A percentile compares a stretch with the other conserved stretches of the same genome.
Conservation (phyloP, 2,888 invertebrate species). For the Coremacera marginata region DNA sequence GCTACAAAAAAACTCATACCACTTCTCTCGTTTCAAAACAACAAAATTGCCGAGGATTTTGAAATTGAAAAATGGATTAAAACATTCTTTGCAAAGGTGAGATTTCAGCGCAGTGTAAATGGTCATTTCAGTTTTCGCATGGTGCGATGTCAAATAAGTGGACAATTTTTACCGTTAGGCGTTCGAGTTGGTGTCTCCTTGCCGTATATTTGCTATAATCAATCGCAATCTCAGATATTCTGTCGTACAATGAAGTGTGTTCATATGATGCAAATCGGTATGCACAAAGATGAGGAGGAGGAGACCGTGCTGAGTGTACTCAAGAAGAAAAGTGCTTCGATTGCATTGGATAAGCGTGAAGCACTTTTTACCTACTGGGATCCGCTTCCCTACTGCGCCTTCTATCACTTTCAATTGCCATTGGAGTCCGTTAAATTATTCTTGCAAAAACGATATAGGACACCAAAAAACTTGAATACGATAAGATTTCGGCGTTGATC, state of each 20-base stretch:
- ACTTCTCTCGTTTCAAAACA: slow-evolving; percentile 43
- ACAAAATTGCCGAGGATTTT: slow-evolving; percentile 71
- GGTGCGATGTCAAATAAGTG: slow-evolving; percentile 73
- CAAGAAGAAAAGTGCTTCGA: slow-evolving; percentile 64
- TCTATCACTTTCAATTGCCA: slow-evolving; percentile 84
- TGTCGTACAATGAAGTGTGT: slow-evolving; percentile 72
- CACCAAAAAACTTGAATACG: slow-evolving; percentile 55
- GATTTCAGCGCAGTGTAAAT: slow-evolving; percentile 77
- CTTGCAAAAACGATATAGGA: slow-evolving; percentile 69
- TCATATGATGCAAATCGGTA: slow-evolving; percentile 70
- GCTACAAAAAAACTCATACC: slow-evolving; percentile 78
- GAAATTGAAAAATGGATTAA: slow-evolving; percentile 81
- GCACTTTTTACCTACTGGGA: slow-evolving; percentile 88
- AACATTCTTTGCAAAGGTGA: slow-evolving; percentile 77
- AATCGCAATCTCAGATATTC: slow-evolving; percentile 75
- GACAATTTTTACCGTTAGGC: slow-evolving; percentile 75
- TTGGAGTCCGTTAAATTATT: slow-evolving; percentile 74
- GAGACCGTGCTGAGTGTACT: slow-evolving; percentile 53
- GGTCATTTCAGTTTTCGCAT: slow-evolving; percentile 86
- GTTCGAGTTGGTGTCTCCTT: slow-evolving; percentile 84
- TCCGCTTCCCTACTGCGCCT: slow-evolving; percentile 87
- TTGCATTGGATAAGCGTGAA: slow-evolving; percentile 81
- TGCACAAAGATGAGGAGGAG: slow-evolving; percentile 49
- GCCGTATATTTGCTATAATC: slow-evolving; percentile 80
- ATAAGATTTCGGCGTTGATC: not conserved